Evolutionary conservation across 2,888 invertebrate species (phyloP), one percentile per base, ranked within the genome.

Genomic region (Parnassius apollo): DNA sequence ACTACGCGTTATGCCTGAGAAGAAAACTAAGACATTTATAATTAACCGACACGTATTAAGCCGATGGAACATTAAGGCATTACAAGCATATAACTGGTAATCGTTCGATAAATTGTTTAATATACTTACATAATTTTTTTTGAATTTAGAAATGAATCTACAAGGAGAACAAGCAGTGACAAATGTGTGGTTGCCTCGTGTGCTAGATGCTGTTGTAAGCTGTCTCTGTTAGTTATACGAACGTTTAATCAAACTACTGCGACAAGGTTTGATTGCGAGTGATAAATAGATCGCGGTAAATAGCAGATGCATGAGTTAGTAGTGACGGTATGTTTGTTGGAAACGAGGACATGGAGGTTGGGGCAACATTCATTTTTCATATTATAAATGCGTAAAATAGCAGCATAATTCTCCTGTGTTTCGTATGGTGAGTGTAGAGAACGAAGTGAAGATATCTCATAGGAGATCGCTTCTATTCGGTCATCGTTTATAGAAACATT

Each of bases 11-110:
- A 49, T 63, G 54, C 64, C 65, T 62, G 66, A 77, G 77, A 80
- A 81, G 78, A 64, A 69, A 68, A 67, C 66, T 57, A 55, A 76
- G 78, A 69, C 66, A 61, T 77, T 78, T 75, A 81, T 85, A 85
- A 87, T 86, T 83, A 84, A 75, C 83, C 77, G 78, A 83, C 81
- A 76, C 78, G 83, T 85, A 85, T 85, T 76, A 80, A 69, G 74
- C 70, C 81, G 85, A 85, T 85, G 72, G 72, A 70, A 48, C 52
- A 60, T 59, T 51, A 51, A 64, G 42, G 49, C 51, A 60, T 59
- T 46, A 57, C 57, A 46, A 50, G 59, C 52, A 22, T 9, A 13
- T 52, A 42, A 57, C 62, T 53, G 53, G 62, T 57, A 48, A 13
- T 35, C 9, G 2, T 8, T n/a, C 18, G 25, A 44, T 55, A 22